Base-by-base conservation (phyloP, 2,888 invertebrate genomes). In the Drosophila hamatofila region DNA sequence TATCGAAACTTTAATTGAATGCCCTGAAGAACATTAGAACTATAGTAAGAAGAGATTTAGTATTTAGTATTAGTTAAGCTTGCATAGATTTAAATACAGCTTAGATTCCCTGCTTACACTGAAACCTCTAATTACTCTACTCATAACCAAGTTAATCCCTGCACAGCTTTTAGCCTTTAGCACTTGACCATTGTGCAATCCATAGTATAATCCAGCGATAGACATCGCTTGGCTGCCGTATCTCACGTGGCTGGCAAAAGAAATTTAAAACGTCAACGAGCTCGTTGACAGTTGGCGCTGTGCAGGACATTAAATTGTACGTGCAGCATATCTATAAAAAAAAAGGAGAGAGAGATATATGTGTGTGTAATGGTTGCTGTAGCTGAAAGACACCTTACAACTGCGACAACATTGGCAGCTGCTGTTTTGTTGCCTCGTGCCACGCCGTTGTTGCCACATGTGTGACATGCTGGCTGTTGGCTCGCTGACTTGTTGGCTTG, bases 371-470 rank as follows among this genome's bases (percentile, higher is more conserved):
- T 27, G 49, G 42, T 52, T 55, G 68, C 59, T 68, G 63, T 49
- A 33, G 72, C 62, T 58, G 57, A 72, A 72, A 70, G 87, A 88
- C 88, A 84, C 88, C 88, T 84, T 86, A 83, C 71, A 85, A 88
- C 74, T 66, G 78, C 65, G 42, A 44, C 69, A 58, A 57, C 54
- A 39, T 33, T 54, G 64, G 51, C 78, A 78, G 75, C 78, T 69
- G 79, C 62, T 41, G 58, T 60, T 66, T 65, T 68, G 65, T 60
- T 72, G 80, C 73, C 79, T 44, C 72, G 75, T 78, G 75, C 72
- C 74, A 57, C 56, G 62, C 61, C 68, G 75, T 71, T 70, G 55
- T 39, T 49, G 78, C 72, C 84, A 84, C 89, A 86, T 86, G 89
- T 79, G 68, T 23, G 52, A 63, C 72, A 83, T 75, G 83, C 85